A percentile compares a stretch with the other conserved stretches of the same genome.
phyloP scores from a whole-genome alignment of 2,888 invertebrate genomes.

The Euzetes globulus region DNA sequence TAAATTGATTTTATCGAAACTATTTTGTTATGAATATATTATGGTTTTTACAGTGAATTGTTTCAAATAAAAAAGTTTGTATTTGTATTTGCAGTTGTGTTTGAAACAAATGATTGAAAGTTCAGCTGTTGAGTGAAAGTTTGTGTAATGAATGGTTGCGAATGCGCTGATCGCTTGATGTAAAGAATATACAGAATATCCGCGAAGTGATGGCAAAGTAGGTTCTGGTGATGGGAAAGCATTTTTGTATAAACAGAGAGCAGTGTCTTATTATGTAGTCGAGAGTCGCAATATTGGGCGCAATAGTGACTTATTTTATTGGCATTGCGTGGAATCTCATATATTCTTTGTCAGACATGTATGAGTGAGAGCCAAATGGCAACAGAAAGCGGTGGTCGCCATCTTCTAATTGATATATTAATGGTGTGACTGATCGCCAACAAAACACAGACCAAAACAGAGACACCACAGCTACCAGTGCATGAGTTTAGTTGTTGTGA shows the following conservation, averaged over 20 bases:
- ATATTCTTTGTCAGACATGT: background rate
- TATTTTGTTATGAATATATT: too few relatives aligned
- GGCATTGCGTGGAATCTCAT: background rate
- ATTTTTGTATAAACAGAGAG: background rate
- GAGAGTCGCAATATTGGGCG: background rate
- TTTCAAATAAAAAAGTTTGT: background rate
- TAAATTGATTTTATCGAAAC: too few relatives aligned
- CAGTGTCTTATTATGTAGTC: background rate
- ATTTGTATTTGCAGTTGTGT: background rate
- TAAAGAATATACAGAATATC: constrained; percentile 11
- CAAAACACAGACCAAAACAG: background rate
- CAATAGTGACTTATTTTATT: constrained; percentile 10
- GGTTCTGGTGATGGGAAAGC: background rate
- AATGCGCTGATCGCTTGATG: background rate
- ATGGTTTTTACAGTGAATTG: too few relatives aligned
- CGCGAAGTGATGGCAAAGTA: constrained; percentile 1
- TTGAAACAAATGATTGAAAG: background rate
- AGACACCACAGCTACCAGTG: background rate
- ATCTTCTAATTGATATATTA: constrained; percentile 21
- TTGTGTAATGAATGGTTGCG: background rate
- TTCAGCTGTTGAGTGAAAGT: constrained; percentile 13
- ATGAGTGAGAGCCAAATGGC: constrained; percentile 20
- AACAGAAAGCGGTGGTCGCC: constrained; percentile 26
- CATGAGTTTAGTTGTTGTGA: constrained; percentile 18
- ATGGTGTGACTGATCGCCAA: constrained; percentile 5